Base-by-base conservation (phyloP, 2,797 vertebrate species). In the Rousettus madagascariensis region DNA sequence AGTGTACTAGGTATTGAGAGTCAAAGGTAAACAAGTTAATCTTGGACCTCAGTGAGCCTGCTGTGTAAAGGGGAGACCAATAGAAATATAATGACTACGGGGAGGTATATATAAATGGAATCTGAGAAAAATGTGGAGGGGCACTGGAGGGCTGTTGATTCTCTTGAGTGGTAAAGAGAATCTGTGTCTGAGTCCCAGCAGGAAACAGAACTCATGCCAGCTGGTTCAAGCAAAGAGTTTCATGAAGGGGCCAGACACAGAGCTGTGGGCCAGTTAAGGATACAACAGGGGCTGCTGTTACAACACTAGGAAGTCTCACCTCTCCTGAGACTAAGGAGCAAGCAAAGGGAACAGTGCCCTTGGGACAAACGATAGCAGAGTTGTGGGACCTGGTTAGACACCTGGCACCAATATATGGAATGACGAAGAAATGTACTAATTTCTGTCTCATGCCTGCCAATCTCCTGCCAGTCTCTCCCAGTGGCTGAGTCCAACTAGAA, bases 131-230 rank as follows among this genome's bases (percentile, higher is more conserved):
- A 59, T 24, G 36, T 71, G 55, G 57, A 75, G 24, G 22, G 38
- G 33, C 41, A 38, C 3, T 24, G 59, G 26, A 28, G 1, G 38
- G 2, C 15, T 77, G 24, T 22, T 80, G 43, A 75, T 68, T 61
- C 8, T 53, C 71, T 43, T 84, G n/a, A 3, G 82, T 30, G 16
- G 19, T 33, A 59, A 95, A 69, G 43, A 57, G 38, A 75, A 30
- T 75, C 53, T 65, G 9, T 38, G 10, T 88, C 83, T 46, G 6
- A 51, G 26, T 94, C 22, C 57, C 49, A 82, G 59, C 51, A 79
- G 79, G 30, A 97, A 74, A 85, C 36, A 95, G 46, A 84, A 71
- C 51, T 79, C 65, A 75, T 28, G 2, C n/a, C 74, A 80, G 65
- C 38, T 24, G 49, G 26, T 55, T 75, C 61, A 49, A 46, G n/a